Percentiles rank a stretch among this genome's conserved stretches.
phyloP scores from a whole-genome alignment of 2,888 invertebrate species.

The Drosophila neutralis region DNA sequence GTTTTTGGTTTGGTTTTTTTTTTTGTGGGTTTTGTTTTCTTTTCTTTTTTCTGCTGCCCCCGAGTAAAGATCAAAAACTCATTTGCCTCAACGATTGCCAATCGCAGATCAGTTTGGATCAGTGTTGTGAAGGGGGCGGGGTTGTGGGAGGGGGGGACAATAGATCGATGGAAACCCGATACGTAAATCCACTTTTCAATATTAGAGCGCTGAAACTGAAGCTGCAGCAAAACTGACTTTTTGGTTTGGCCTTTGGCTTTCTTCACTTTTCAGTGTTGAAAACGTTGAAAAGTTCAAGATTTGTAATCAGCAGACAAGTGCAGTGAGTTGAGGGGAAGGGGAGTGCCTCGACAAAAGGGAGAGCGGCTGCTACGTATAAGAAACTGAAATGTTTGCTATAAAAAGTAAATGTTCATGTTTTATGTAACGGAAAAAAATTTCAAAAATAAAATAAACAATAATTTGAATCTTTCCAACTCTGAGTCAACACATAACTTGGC shows the following conservation, averaged over 20 bases:
- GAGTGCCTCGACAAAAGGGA: not conserved
- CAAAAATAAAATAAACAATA: too few species aligned
- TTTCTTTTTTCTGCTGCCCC: not conserved
- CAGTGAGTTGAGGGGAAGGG: not conserved
- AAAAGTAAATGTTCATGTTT: not conserved
- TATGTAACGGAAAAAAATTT: too few species aligned
- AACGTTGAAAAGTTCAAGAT: slow-evolving; percentile 40
- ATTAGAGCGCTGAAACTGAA: slow-evolving; percentile 6
- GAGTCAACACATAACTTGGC: too few species aligned
- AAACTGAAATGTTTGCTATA: not conserved
- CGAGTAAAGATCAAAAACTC: slow-evolving; percentile 29
- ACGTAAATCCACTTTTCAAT: slow-evolving; percentile 31
- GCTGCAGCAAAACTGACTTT: slow-evolving; percentile 34
- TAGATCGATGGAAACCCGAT: slow-evolving; percentile 33
- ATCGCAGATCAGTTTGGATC: slow-evolving; percentile 21
- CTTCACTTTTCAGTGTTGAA: slow-evolving; percentile 43
- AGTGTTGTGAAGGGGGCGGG: not conserved
- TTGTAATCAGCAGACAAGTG: not conserved
- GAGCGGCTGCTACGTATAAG: not conserved
- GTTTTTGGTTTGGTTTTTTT: slow-evolving; percentile 5
- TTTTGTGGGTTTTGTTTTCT: slow-evolving; percentile 13
- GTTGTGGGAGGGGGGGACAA: not conserved
- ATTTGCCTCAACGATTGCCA: slow-evolving; percentile 42
- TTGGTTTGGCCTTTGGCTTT: slow-evolving; percentile 39
- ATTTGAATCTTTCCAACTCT: too few species aligned